These are phyloP conservation scores for Parotia lawesii DNA, from an alignment of 2,113 vertebrate genomes.

Conservation along the genomic window DNA sequence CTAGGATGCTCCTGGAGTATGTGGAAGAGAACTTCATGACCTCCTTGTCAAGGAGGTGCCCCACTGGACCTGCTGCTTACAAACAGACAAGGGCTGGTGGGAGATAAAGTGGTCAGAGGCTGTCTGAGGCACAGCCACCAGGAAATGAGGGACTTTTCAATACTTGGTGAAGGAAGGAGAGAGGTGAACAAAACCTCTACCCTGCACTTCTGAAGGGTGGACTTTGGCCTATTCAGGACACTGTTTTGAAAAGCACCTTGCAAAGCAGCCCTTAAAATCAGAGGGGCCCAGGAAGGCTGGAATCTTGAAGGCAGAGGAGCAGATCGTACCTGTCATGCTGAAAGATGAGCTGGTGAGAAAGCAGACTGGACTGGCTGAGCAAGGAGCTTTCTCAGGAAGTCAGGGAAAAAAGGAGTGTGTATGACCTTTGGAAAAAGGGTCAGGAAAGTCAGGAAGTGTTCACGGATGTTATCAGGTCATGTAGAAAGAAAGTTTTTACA, in stretches of 20 bases:
- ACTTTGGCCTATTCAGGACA: background rate
- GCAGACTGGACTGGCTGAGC: background rate
- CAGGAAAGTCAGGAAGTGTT: background rate
- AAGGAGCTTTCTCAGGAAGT: background rate
- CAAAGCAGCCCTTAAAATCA: background rate
- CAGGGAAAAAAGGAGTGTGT: background rate
- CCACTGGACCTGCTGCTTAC: background rate
- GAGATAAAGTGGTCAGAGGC: no score
- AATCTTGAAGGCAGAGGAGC: background rate
- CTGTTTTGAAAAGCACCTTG: background rate
- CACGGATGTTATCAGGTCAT: background rate
- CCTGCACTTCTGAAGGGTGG: background rate
- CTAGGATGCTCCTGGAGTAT: background rate
- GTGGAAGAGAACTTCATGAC: background rate
- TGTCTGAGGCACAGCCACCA: background rate
- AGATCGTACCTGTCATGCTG: background rate
- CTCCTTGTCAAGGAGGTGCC: background rate
- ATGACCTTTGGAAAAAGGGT: background rate
- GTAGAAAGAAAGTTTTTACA: background rate
- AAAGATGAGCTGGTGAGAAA: background rate
- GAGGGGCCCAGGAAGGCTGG: background rate
- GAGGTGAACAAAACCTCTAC: background rate
- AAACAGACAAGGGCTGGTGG: no score
- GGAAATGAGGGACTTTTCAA: background rate
- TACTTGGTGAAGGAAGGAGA: no score